A percentile compares a stretch with the other conserved stretches of the same genome.
phyloP scores from a whole-genome alignment of 1,140 invertebrate genomes.

The Schmidtea mediterranea region DNA sequence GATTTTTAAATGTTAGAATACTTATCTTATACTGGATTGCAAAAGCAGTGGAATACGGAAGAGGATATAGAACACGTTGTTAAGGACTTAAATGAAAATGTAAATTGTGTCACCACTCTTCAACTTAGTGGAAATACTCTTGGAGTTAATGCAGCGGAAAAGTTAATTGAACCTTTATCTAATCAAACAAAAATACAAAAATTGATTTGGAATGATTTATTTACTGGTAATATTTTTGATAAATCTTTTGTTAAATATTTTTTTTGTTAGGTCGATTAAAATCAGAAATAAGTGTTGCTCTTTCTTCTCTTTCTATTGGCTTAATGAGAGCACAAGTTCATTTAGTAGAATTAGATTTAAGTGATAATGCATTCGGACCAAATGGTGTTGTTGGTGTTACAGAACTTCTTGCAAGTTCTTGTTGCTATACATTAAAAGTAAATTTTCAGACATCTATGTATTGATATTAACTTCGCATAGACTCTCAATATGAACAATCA shows the following conservation, averaged over 20 bases:
- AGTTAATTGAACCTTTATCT: conserved; percentile 48
- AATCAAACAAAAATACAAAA: conserved; percentile 35
- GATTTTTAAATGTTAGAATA: too few species aligned
- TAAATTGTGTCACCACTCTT: conserved; percentile 27
- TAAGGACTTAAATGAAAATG: conserved; percentile 15
- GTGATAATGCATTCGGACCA: conserved; percentile 91
- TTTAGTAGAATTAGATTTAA: conserved; percentile 61
- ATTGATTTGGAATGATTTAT: conserved; percentile 79
- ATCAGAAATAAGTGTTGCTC: conserved; percentile 64
- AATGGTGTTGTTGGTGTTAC: conserved; percentile 65
- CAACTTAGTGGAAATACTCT: conserved; percentile 72
- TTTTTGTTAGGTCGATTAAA: conserved; percentile 64
- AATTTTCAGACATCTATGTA: conserved; percentile 34
- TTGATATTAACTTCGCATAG: not conserved
- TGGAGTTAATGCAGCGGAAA: conserved; percentile 55
- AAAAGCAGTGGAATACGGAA: conserved; percentile 2
- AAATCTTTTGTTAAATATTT: conserved; percentile 24
- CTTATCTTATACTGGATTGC: too few species aligned
- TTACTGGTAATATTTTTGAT: conserved; percentile 28
- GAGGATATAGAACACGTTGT: conserved; percentile 14
- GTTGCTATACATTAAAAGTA: conserved; percentile 50
- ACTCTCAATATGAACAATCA: conserved; percentile 8
- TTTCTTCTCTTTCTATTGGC: conserved; percentile 37
- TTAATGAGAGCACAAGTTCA: conserved; percentile 47
- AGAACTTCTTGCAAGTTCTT: conserved; percentile 48